Evolutionary conservation across 2,888 invertebrate species (phyloP).

Genomic region (Drosophila paramelanica): DNA sequence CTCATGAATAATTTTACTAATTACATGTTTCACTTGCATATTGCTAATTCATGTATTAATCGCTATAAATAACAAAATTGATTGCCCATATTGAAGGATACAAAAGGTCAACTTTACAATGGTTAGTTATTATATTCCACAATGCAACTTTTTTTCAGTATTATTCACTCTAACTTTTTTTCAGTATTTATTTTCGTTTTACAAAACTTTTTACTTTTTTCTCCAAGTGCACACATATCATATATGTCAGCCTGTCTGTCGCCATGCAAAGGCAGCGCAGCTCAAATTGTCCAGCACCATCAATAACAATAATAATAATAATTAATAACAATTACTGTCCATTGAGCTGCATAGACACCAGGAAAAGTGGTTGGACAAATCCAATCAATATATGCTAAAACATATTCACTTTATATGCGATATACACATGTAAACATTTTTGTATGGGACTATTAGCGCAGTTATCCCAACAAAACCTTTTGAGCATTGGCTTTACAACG

Average conservation of each 20-base stretch:
- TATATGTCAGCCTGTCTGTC: background rate
- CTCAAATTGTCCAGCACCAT: constrained; percentile 63
- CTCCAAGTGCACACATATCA: constrained; percentile 2
- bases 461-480: background rate
- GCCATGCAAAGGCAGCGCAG: constrained; percentile 1
- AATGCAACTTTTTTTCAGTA: no score
- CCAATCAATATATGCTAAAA: constrained; percentile 60
- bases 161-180: no score
- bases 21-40: no score
- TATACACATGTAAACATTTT: background rate
- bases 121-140: no score
- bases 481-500: constrained; percentile 1
- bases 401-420: constrained; percentile 14
- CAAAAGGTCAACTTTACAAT: no score
- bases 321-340: constrained; percentile 80
- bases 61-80: no score
- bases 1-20: background rate
- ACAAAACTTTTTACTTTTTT: background rate
- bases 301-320: constrained; percentile 74
- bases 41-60: no score
- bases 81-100: no score
- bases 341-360: constrained; percentile 11
- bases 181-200: no score
- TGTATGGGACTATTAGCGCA: background rate
- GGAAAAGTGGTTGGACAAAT: constrained; percentile 17